Conservation (phyloP, 1,140 invertebrate genomes). For the Centruroides sculpturatus region DNA sequence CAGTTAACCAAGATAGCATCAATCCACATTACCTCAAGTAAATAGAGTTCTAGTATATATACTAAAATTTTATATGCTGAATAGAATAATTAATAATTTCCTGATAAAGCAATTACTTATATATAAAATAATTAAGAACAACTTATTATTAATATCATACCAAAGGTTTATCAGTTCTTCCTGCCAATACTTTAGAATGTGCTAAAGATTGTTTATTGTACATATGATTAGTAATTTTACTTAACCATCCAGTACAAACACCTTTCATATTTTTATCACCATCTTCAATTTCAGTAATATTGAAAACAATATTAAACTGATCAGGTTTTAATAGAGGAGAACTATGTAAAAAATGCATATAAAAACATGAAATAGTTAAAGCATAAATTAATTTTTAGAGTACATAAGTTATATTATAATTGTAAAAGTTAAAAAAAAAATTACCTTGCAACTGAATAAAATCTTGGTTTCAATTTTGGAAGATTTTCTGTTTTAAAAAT, state of each 20-base stretch:
- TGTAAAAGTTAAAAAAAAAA: constrained; percentile 28
- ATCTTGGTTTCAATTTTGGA: constrained; percentile 51
- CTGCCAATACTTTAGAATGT: no score
- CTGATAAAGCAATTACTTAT: no score
- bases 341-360: constrained; percentile 13
- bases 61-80: no score
- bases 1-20: no score
- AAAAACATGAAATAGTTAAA: background rate
- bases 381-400: no score
- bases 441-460: constrained; percentile 64
- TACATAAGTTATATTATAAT: constrained; percentile 22
- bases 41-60: no score
- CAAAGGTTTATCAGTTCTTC: no score
- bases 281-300: constrained; percentile 37
- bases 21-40: no score
- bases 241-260: constrained; percentile 49
- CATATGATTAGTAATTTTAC: constrained; percentile 3
- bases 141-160: no score
- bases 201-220: no score
- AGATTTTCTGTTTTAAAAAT: constrained; percentile 51
- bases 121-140: no score
- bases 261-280: constrained; percentile 35
- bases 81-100: no score
- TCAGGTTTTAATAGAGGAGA: constrained; percentile 22
- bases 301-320: constrained; percentile 49